Base-by-base conservation (phyloP, 2,113 vertebrate species). In the Cercocebus atys region DNA sequence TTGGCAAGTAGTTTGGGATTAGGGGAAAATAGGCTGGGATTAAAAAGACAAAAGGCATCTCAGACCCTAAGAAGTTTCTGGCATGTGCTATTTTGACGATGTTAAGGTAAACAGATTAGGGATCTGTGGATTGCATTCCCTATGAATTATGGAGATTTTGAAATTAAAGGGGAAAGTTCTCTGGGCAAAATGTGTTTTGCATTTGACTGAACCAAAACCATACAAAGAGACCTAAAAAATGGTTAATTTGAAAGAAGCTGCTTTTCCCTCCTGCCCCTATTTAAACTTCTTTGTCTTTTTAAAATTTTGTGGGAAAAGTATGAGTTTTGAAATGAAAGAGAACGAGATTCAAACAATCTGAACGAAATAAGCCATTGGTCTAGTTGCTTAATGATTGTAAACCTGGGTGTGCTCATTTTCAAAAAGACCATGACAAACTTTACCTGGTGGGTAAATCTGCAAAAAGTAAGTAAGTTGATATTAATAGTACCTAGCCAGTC, bases 161-260 rank as follows among this genome's bases (percentile, higher is more conserved):
- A 73, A 97, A 95, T 89, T 87, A 95, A 91, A 89, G 16, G n/a
- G 57, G 25, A 85, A 94, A 85, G 27, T 95, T 97, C 43, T 82
- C 55, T 57, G 64, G 45, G 82, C 16, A 92, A 97, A 97, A 97
- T 75, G 27, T 95, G 79, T 85, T 95, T 88, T 92, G 20, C 18
- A 72, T 59, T 95, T 93, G n/a, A 14, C 88, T 95, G 79, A 93
- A 87, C 17, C 45, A 47, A 96, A 97, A 81, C 64, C 83, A 27
- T 80, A 32, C 20, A 85, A 88, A 97, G 43, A 90, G 55, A 13
- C 81, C 50, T 95, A 75, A 79, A 91, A 85, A 89, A 50, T 45
- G 13, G n/a, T 90, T 90, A 47, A 70, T 92, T 27, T 35, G 2
- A 52, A 95, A 97, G 55, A 11, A 59, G 32, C 61, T 85, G 35